These are phyloP conservation scores for Tyria jacobaeae DNA, from an alignment of 2,888 invertebrate genomes.

Conservation along the genomic window DNA sequence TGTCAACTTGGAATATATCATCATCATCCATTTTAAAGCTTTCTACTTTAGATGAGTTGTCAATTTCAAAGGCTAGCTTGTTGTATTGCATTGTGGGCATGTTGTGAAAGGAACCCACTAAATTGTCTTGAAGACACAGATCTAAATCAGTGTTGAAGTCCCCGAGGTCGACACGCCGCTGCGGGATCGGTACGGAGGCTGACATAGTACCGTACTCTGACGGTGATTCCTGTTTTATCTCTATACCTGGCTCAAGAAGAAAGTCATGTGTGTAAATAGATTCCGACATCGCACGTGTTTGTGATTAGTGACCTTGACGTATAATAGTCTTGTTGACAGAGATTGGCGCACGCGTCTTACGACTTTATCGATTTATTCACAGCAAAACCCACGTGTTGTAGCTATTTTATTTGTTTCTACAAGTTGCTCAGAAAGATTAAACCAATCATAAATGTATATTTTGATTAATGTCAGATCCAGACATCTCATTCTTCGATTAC, in stretches of 20 bases:
- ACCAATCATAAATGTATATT: constrained; percentile 18
- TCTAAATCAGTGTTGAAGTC: constrained; percentile 87
- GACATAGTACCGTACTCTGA: constrained; percentile 81
- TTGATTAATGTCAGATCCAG: constrained; percentile 33
- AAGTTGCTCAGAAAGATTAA: constrained; percentile 23
- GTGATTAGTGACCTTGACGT: constrained; percentile 81
- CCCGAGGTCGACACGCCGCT: constrained; percentile 77
- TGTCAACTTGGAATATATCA: constrained; percentile 95
- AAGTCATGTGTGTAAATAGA: constrained; percentile 88
- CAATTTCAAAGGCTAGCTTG: constrained; percentile 77
- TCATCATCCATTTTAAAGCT: constrained; percentile 94
- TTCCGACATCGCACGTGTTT: constrained; percentile 88
- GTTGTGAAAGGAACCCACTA: constrained; percentile 75
- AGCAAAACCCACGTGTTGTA: constrained; percentile 79
- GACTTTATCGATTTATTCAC: constrained; percentile 82
- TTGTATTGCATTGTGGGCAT: constrained; percentile 73
- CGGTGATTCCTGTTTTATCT: constrained; percentile 88
- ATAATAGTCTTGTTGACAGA: constrained; percentile 82
- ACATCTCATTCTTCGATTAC: constrained; percentile 72
- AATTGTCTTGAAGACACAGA: constrained; percentile 83
- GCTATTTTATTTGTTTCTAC: constrained; percentile 50
- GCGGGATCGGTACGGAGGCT: constrained; percentile 89
- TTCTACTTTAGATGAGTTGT: constrained; percentile 82
- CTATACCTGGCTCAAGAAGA: constrained; percentile 87
- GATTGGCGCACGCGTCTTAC: constrained; percentile 82